A percentile compares a stretch with the other conserved stretches of the same genome.
Conservation (phyloP, 2,113 vertebrate species). For the Catharus bicknelli region DNA sequence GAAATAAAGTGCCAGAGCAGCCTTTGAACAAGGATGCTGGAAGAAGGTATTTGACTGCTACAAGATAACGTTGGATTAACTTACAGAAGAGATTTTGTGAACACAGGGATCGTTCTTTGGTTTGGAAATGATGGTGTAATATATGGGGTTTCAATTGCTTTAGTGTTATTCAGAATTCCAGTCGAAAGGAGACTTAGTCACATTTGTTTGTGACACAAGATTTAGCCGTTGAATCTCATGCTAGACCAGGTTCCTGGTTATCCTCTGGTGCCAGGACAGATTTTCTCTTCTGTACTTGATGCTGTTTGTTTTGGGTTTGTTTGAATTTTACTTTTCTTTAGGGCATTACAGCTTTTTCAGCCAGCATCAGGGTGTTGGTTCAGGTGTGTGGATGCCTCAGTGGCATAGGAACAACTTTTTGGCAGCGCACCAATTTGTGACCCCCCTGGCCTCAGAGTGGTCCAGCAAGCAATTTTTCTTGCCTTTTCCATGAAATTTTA, state of each 20-base stretch:
- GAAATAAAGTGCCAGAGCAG: not conserved
- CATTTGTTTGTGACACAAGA: not conserved
- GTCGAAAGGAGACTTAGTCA: not conserved
- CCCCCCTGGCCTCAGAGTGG: fast-evolving
- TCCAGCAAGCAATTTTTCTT: not conserved
- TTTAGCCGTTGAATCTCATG: not conserved
- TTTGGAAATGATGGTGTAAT: not conserved
- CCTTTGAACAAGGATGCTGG: not conserved
- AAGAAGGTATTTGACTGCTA: not conserved
- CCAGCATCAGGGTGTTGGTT: not conserved
- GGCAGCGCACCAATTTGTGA: not conserved
- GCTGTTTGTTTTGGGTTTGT: not conserved
- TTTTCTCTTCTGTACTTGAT: not conserved
- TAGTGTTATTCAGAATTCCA: not conserved
- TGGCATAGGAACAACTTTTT: not conserved
- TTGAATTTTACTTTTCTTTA: not conserved
- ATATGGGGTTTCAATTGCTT: not conserved
- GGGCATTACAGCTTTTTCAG: not conserved
- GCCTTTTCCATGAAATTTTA: not conserved
- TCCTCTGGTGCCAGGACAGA: not conserved
- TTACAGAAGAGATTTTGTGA: not conserved
- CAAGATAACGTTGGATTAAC: fast-evolving
- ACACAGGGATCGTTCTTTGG: not conserved
- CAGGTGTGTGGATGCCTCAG: not conserved
- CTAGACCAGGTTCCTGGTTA: not conserved